phyloP scores from a whole-genome alignment of 1,140 invertebrate genomes.

The Zaprionus davidi region DNA sequence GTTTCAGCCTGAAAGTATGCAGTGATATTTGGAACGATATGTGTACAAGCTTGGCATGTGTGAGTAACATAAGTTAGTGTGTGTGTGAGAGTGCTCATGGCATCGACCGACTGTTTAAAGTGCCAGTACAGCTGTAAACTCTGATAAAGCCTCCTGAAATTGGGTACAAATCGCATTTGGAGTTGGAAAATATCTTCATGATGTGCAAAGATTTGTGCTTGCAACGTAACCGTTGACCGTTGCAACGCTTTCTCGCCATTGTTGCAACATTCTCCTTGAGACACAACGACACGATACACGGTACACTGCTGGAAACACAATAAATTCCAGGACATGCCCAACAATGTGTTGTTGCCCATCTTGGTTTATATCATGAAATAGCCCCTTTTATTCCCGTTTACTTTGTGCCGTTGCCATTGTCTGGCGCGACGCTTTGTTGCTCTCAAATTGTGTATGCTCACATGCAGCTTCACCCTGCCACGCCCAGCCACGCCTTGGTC shows the following conservation, averaged over 20 bases:
- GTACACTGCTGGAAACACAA: background rate
- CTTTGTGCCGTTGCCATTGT: background rate
- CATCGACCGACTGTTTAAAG: background rate
- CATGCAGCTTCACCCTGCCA: background rate
- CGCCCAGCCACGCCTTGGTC: too few species aligned
- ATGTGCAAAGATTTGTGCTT: background rate
- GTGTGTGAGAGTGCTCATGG: background rate
- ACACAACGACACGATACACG: background rate
- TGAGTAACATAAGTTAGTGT: background rate
- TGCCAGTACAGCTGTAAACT: background rate
- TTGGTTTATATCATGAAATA: background rate
- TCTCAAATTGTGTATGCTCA: background rate
- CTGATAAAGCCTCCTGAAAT: background rate
- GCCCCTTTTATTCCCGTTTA: background rate
- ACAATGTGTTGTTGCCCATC: background rate
- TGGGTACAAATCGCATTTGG: background rate
- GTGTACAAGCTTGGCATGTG: background rate
- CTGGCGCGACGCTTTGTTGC: background rate
- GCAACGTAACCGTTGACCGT: background rate
- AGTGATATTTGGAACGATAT: background rate
- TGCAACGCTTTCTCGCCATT: too few species aligned
- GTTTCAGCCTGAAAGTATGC: slow-evolving; percentile 3
- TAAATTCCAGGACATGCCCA: background rate
- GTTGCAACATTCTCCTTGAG: background rate
- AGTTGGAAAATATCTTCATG: background rate